phyloP scores from a whole-genome alignment of 1,140 invertebrate species.

The Heliconius eleuchia region DNA sequence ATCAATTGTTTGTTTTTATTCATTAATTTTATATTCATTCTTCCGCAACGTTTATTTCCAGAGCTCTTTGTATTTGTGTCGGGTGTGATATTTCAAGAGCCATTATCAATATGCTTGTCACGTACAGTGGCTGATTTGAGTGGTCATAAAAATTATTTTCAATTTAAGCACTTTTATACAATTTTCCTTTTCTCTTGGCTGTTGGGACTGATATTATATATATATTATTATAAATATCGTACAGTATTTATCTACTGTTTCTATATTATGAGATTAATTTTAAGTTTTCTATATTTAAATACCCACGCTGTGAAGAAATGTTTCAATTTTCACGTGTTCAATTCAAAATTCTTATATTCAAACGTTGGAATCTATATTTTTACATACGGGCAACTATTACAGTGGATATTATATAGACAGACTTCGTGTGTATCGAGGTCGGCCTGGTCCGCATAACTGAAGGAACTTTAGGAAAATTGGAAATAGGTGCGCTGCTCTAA shows the following conservation, averaged over 20 bases:
- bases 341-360: too few relatives aligned
- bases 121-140: conserved; percentile 41
- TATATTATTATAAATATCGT: background rate
- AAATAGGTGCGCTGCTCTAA: conserved; percentile 37
- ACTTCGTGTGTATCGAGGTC: conserved; percentile 26
- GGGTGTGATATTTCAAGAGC: conserved; percentile 39
- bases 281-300: too few relatives aligned
- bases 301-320: background rate
- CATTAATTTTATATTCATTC: conserved; percentile 12
- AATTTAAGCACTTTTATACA: conserved; percentile 34
- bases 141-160: conserved; percentile 45
- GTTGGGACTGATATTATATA: background rate
- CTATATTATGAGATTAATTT: too few relatives aligned
- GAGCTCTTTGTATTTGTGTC: conserved; percentile 20
- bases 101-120: conserved; percentile 42
- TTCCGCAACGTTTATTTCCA: conserved; percentile 12
- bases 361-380: conserved; percentile 15
- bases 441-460: conserved; percentile 23
- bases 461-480: conserved; percentile 38
- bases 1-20: background rate
- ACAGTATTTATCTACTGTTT: background rate
- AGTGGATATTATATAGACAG: conserved; percentile 26
- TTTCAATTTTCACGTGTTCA: background rate
- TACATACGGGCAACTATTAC: conserved; percentile 5
- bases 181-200: conserved; percentile 31